These are phyloP conservation scores for Dynastes grantii DNA, from an alignment of 2,888 invertebrate genomes.

Conservation along the genomic window DNA sequence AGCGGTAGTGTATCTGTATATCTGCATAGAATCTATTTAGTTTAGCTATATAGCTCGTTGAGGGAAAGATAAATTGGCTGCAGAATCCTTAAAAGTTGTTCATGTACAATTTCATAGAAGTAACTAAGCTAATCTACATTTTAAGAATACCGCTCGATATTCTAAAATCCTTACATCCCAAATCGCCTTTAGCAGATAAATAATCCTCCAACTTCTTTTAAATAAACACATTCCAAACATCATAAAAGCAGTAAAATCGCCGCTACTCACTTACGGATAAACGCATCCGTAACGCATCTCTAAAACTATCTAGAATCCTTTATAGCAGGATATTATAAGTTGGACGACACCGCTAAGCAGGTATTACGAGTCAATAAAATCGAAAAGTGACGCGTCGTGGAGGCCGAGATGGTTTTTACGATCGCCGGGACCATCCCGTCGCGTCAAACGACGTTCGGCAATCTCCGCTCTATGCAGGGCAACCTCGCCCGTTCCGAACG, in stretches of 20 bases:
- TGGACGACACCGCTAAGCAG: constrained; percentile 19
- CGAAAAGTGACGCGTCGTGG: neutral
- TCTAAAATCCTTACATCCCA: too few relatives aligned
- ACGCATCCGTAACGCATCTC: neutral
- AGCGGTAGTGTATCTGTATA: too few relatives aligned
- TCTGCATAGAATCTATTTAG: too few relatives aligned
- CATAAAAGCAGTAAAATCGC: neutral
- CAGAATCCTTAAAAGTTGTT: too few relatives aligned
- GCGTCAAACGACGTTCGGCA: neutral
- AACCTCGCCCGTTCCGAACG: neutral
- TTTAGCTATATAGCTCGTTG: too few relatives aligned
- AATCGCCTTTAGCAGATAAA: too few relatives aligned
- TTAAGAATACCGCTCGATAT: too few relatives aligned
- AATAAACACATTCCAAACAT: constrained; percentile 3
- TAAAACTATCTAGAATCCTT: neutral
- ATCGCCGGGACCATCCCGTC: neutral
- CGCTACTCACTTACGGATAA: neutral
- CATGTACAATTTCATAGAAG: too few relatives aligned
- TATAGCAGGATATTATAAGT: constrained; percentile 28
- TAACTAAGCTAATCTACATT: too few relatives aligned
- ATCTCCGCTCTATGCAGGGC: too few relatives aligned
- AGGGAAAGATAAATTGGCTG: too few relatives aligned
- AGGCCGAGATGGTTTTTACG: neutral
- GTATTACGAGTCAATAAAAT: constrained; percentile 32
- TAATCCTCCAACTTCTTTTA: too few relatives aligned